Evolutionary conservation across 1,140 invertebrate genomes (phyloP).

Genomic region (Scaptomyza montana): DNA sequence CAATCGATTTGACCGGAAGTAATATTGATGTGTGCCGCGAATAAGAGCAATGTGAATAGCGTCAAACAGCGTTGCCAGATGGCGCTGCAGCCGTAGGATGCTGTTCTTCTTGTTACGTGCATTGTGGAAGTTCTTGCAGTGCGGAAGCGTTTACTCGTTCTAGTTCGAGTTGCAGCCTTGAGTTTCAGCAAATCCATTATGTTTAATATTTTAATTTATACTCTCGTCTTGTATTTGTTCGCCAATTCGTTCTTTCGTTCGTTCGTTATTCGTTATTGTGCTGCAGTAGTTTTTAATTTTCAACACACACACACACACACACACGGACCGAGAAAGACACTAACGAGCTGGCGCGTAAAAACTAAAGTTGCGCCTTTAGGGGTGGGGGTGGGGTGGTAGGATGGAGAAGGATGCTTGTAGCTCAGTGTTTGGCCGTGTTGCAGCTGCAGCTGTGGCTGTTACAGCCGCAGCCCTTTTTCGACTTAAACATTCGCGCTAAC

Average conservation of each 20-base stretch:
- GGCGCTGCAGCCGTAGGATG: conserved; percentile 36
- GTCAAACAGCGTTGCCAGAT: conserved; percentile 57
- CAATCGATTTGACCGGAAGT: conserved; percentile 83
- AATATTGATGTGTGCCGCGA: conserved; percentile 70
- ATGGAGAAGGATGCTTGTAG: not conserved
- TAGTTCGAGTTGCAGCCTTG: conserved; percentile 42
- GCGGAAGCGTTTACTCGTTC: conserved; percentile 40
- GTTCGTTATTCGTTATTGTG: conserved; percentile 8
- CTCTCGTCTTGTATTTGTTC: conserved; percentile 22
- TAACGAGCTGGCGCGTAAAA: conserved; percentile 36
- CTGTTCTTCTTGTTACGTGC: conserved; percentile 47
- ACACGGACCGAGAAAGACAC: not conserved
- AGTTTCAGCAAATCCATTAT: conserved; percentile 73
- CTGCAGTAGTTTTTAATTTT: conserved; percentile 14
- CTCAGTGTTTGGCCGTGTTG: conserved; percentile 31
- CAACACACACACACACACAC: conserved; percentile 1
- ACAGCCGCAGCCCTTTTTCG: conserved; percentile 34
- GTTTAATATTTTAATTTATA: conserved; percentile 53
- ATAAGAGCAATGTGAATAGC: conserved; percentile 66
- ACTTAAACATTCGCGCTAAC: conserved; percentile 45
- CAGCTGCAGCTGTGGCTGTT: conserved; percentile 23
- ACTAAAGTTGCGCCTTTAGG: conserved; percentile 32
- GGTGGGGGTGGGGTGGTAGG: not conserved
- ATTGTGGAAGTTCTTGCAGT: conserved; percentile 60
- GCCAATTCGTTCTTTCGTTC: conserved; percentile 11